Base-by-base conservation (phyloP, 2,888 invertebrate genomes). In the Rhogogaster chlorosoma region DNA sequence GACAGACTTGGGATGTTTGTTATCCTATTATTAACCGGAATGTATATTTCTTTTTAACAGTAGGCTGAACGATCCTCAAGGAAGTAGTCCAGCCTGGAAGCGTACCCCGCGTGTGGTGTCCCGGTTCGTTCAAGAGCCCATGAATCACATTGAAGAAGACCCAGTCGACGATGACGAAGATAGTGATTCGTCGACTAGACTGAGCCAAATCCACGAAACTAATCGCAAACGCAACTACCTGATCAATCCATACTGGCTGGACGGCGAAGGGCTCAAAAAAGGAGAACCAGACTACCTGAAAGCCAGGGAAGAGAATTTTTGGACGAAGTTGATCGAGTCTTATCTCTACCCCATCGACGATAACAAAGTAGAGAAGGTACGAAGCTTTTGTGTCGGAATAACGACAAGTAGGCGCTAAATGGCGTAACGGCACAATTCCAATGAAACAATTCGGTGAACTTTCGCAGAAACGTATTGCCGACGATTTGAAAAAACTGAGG, bases 311-410 rank as follows among this genome's bases (percentile, higher is more conserved):
- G 95, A 95, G 80, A 93, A 94, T 26, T 98, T 98, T 93, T 98
- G 98, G 97, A 95, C 95, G 84, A 96, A 96, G 83, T 93, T 98
- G 83, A 96, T 98, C 84, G 95, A 95, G 73, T 96, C 96, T 90
- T 97, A 98, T 92, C 94, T 98, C 22, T 94, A 95, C 89, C 98
- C 98, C 0, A 94, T 97, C 82, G 96, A 96, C 87, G 95, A 95
- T 61, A 95, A 96, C 89, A 95, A 95, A 87, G 94, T 95, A 84
- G 95, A 96, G 90, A 94, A 95, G 92, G 95, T 95, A 93, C 89
- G 57, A 36, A 15, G 6, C n/a, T n/a, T n/a, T 42, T 26, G 2
- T 29, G 18, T 73, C 6, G 6, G 18, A 67, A 67, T 32, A 32
- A 67, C 87, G 15, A 9, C 36, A 45, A 57, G 6, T 6, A n/a